Evolutionary conservation across 2,888 invertebrate genomes (phyloP).

Genomic region (Kryphioiulus occultus): DNA sequence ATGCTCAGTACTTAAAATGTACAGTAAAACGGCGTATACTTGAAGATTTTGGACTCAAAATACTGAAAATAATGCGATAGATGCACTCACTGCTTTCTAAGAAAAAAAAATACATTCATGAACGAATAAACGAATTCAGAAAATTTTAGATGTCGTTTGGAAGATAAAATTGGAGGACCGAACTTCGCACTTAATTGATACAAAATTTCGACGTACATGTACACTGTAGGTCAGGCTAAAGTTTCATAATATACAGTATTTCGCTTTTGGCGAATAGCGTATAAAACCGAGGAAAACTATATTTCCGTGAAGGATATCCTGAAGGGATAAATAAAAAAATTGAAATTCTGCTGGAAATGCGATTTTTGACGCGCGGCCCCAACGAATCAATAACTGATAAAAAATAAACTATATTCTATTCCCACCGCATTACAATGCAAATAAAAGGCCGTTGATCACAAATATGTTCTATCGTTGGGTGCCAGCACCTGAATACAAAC

Average conservation of each 20-base stretch:
- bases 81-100: too few relatives aligned
- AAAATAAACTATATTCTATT: slow-evolving; percentile 18
- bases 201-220: background rate
- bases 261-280: background rate
- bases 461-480: background rate
- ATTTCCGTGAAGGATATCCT: slow-evolving; percentile 26
- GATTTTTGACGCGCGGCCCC: background rate
- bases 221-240: background rate
- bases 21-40: too few relatives aligned
- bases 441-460: slow-evolving; percentile 12
- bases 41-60: too few relatives aligned
- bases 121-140: background rate
- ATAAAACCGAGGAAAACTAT: slow-evolving; percentile 1
- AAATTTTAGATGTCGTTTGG: background rate
- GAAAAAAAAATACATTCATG: too few relatives aligned
- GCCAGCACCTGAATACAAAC: background rate
- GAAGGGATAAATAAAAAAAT: background rate
- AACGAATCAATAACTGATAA: slow-evolving; percentile 9
- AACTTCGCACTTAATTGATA: background rate
- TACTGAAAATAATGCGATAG: too few relatives aligned
- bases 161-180: background rate
- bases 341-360: background rate
- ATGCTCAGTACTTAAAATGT: too few relatives aligned
- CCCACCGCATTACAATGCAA: background rate
- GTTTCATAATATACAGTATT: background rate